Evolutionary conservation across 2,888 invertebrate genomes (phyloP), one percentile per base, ranked within the genome.

Genomic region (Nymphalis c-album): DNA sequence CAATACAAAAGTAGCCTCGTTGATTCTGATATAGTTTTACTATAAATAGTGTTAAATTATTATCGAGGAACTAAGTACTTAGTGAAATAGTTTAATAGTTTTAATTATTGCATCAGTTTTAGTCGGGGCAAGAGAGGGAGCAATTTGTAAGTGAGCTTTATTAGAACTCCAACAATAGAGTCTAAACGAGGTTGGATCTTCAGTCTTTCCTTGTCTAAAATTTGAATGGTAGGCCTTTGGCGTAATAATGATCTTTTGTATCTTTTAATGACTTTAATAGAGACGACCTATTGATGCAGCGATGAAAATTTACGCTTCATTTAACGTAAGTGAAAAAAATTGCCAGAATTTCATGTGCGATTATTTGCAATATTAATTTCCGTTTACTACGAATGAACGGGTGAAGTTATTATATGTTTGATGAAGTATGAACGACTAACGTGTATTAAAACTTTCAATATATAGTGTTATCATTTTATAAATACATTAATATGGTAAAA

Each of bases 141-240:
- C 80, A 79, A 79, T 83, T 84, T 83, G 77, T 59, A 68, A 63
- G 68, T 68, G 81, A 85, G 84, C 84, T 85, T 85, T 79, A 84
- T 85, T 86, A 84, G 82, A 76, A 78, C 81, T 77, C 76, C 78
- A 77, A 88, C 87, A 90, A 88, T 88, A 78, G 86, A 77, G 80
- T 80, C 80, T 83, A 84, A 86, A 86, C 86, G 82, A 84, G 80
- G 82, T 80, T 78, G 80, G 79, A 83, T 84, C 80, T 82, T 79
- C 78, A 77, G 74, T 80, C 87, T 83, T 68, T 64, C 83, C 85
- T 85, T 80, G 80, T 75, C 78, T 79, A 82, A 79, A 80, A 75
- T 78, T 87, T 69, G 85, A 88, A 88, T 87, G 77, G 85, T 75
- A 78, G 75, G 77, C 84, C 80, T 85, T 85, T 78, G 82, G 79